Conservation (phyloP, 1,140 invertebrate species). For the Adoxophyes honmai region DNA sequence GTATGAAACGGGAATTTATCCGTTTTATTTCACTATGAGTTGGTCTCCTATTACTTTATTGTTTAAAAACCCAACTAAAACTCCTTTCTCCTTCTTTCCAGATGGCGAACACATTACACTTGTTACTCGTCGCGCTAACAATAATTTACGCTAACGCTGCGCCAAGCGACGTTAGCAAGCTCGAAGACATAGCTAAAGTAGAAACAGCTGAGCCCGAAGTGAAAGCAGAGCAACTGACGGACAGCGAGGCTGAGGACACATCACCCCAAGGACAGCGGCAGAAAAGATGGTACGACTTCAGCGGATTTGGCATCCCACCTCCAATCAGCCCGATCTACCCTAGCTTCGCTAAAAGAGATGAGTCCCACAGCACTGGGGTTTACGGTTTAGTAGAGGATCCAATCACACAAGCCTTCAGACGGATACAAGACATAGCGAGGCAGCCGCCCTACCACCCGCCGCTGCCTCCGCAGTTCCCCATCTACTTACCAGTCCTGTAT, state of each 20-base stretch:
- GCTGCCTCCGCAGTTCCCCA: slow-evolving; percentile 29
- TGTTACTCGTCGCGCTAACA: not conserved
- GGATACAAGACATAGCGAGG: slow-evolving; percentile 43
- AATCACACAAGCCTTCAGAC: slow-evolving; percentile 37
- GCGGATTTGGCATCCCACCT: slow-evolving; percentile 35
- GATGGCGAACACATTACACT: slow-evolving; percentile 4
- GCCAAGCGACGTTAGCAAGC: slow-evolving; percentile 13
- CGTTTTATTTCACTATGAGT: no score
- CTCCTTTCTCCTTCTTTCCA: slow-evolving; percentile 9
- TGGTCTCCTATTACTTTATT: no score
- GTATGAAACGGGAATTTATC: no score
- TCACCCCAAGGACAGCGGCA: slow-evolving; percentile 31
- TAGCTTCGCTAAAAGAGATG: slow-evolving; percentile 36
- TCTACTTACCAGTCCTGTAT: slow-evolving; percentile 42
- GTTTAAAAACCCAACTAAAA: no score
- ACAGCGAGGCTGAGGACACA: slow-evolving; percentile 17
- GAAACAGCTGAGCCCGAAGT: not conserved
- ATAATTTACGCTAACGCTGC: slow-evolving; percentile 1
- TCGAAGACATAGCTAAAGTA: slow-evolving; percentile 15
- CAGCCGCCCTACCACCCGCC: slow-evolving; percentile 24
- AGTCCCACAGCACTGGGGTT: slow-evolving; percentile 26
- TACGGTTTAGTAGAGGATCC: slow-evolving; percentile 36
- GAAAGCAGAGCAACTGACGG: slow-evolving; percentile 14
- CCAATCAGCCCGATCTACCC: slow-evolving; percentile 33
- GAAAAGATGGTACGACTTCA: slow-evolving; percentile 52